These are phyloP conservation scores for Scatophagus argus DNA, from an alignment of 2,113 vertebrate species.

Conservation along the genomic window DNA sequence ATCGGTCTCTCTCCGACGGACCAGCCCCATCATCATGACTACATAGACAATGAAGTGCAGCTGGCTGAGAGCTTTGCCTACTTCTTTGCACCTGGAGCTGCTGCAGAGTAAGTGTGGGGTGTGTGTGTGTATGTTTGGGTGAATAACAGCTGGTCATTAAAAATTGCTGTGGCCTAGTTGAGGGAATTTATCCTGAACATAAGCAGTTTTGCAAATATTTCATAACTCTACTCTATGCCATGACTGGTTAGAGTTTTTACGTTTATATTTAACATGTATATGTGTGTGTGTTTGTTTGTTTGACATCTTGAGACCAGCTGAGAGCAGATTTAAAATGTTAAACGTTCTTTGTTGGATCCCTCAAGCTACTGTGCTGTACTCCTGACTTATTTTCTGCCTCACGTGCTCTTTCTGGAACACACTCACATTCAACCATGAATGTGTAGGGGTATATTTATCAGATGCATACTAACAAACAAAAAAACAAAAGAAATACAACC, in stretches of 20 bases:
- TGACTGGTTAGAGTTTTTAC: neutral
- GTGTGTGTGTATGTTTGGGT: slow-evolving; percentile 44
- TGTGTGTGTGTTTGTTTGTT: neutral
- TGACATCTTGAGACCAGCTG: neutral
- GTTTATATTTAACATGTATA: neutral
- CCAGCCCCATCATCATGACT: slow-evolving; percentile 85
- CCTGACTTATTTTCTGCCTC: slow-evolving; percentile 2
- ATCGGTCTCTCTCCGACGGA: slow-evolving; percentile 78
- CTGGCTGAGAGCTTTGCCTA: slow-evolving; percentile 88
- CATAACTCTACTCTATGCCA: neutral
- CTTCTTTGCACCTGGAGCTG: slow-evolving; percentile 88
- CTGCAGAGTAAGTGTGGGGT: slow-evolving; percentile 88
- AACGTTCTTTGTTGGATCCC: neutral
- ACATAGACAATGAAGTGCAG: slow-evolving; percentile 82
- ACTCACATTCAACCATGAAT: neutral
- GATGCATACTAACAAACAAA: too few species aligned
- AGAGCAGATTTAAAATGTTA: neutral
- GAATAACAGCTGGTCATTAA: neutral
- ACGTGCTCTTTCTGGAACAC: slow-evolving; percentile 6
- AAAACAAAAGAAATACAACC: neutral
- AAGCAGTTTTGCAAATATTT: neutral
- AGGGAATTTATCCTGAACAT: neutral
- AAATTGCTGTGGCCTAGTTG: neutral
- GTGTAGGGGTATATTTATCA: neutral
- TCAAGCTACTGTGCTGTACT: neutral